phyloP scores from a whole-genome alignment of 2,888 invertebrate genomes.

The Nyleta sp. region DNA sequence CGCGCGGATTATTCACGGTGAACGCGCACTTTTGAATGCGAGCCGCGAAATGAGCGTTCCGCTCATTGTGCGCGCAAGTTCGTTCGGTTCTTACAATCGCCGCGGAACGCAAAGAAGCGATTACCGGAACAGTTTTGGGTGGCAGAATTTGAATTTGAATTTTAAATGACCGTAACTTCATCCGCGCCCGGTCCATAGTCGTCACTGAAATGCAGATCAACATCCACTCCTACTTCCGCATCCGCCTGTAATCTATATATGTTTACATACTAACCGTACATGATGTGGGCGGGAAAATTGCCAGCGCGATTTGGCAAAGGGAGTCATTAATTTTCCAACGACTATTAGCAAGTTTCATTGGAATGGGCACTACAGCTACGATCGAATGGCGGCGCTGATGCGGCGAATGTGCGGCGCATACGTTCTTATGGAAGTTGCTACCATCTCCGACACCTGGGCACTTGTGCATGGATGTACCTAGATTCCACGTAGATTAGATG shows the following conservation, averaged over 20 bases:
- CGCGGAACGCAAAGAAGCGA: not conserved
- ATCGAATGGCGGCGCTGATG: constrained; percentile 49
- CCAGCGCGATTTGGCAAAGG: constrained; percentile 49
- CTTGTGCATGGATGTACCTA: constrained; percentile 37
- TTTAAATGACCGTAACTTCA: constrained; percentile 29
- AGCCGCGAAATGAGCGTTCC: constrained; percentile 12
- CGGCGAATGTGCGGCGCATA: constrained; percentile 28
- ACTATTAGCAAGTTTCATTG: constrained; percentile 58
- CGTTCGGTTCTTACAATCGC: constrained; percentile 16
- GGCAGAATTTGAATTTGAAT: constrained; percentile 34
- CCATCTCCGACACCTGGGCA: constrained; percentile 49
- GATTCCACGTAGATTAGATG: constrained; percentile 22
- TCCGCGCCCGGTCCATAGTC: constrained; percentile 14
- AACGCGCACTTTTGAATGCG: constrained; percentile 16
- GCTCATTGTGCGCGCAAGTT: constrained; percentile 14
- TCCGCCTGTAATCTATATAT: constrained; percentile 49
- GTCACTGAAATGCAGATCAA: constrained; percentile 25
- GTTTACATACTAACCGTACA: constrained; percentile 50
- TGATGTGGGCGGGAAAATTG: constrained; percentile 57
- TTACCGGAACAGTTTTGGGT: not conserved
- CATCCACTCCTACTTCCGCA: constrained; percentile 27
- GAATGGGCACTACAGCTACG: constrained; percentile 37
- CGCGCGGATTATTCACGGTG: no score
- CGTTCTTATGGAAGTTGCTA: constrained; percentile 37
- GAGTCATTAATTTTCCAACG: constrained; percentile 55